These are phyloP conservation scores for Datnioides undecimradiatus DNA, from an alignment of 2,113 vertebrate genomes.

Conservation along the genomic window DNA sequence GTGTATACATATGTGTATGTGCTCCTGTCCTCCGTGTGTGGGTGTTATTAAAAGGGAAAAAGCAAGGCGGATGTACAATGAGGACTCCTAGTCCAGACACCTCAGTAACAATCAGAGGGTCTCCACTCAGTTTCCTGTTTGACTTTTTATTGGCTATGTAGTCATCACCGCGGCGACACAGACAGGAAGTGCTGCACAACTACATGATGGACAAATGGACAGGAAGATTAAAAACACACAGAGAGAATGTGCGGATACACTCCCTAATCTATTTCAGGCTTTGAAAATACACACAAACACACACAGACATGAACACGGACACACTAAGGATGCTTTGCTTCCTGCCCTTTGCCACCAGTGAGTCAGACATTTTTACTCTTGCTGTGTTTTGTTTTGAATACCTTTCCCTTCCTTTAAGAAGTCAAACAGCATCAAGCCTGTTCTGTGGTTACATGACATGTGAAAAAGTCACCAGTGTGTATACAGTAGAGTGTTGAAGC, in stretches of 20 bases:
- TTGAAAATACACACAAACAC: slow-evolving; percentile 56
- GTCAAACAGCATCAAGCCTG: slow-evolving; percentile 34
- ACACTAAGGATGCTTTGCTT: slow-evolving; percentile 70
- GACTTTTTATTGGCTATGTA: slow-evolving; percentile 79
- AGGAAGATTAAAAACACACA: slow-evolving; percentile 78
- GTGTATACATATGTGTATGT: slow-evolving; percentile 14
- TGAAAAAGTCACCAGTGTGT: slow-evolving; percentile 6
- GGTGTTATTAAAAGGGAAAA: slow-evolving; percentile 62
- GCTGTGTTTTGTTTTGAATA: slow-evolving; percentile 69
- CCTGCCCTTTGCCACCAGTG: slow-evolving; percentile 66
- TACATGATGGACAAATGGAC: slow-evolving; percentile 78
- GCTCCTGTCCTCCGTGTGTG: background rate
- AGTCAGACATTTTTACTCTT: slow-evolving; percentile 66
- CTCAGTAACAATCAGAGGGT: slow-evolving; percentile 78
- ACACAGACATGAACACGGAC: slow-evolving; percentile 13
- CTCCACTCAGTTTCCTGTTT: slow-evolving; percentile 77
- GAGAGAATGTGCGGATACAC: slow-evolving; percentile 79
- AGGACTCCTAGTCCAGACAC: slow-evolving; percentile 73
- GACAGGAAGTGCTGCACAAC: slow-evolving; percentile 74
- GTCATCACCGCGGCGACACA: slow-evolving; percentile 64
- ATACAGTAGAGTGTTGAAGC: background rate
- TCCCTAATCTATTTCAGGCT: slow-evolving; percentile 77
- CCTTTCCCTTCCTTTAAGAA: slow-evolving; percentile 60
- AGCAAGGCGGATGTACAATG: slow-evolving; percentile 55
- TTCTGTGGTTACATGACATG: slow-evolving; percentile 24